Evolutionary conservation across 2,888 invertebrate genomes (phyloP).

Genomic region (Cacoxenus indagator): DNA sequence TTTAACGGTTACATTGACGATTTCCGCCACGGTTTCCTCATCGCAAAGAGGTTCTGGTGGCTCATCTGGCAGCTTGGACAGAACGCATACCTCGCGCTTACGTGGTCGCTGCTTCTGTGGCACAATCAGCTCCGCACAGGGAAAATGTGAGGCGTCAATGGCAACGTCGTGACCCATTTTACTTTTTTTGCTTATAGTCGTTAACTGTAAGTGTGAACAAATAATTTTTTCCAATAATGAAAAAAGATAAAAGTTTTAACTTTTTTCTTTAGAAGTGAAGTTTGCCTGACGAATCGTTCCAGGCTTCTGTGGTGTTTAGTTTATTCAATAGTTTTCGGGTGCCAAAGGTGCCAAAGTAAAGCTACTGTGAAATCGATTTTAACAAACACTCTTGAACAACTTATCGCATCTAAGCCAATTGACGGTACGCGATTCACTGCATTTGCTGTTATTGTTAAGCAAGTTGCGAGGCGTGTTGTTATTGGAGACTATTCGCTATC

Average conservation of each 20-base stretch:
- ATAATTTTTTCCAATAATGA: background rate
- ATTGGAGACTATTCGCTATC: background rate
- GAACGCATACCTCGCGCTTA: slow-evolving; percentile 30
- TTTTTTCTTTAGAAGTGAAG: too few species aligned
- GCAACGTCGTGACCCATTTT: slow-evolving; percentile 37
- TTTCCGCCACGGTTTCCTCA: slow-evolving; percentile 24
- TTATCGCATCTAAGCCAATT: too few species aligned
- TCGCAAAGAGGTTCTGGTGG: background rate
- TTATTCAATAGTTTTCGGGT: slow-evolving; percentile 54
- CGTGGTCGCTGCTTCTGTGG: slow-evolving; percentile 35
- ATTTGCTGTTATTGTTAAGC: background rate
- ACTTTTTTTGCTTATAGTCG: background rate
- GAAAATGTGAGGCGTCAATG: slow-evolving; percentile 33
- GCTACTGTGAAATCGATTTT: too few species aligned
- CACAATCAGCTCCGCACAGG: slow-evolving; percentile 46
- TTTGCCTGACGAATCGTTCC: slow-evolving; percentile 16
- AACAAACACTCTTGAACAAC: too few species aligned
- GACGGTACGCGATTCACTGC: slow-evolving; percentile 44
- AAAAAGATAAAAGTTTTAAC: too few species aligned
- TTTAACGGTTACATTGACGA: slow-evolving; percentile 69
- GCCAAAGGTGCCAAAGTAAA: too few species aligned
- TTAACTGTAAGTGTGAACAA: background rate
- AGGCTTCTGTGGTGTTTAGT: slow-evolving; percentile 30
- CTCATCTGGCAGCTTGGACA: slow-evolving; percentile 8
- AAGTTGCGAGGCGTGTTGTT: background rate